Base-by-base conservation (phyloP, 1,140 invertebrate genomes). In the Musca domestica region DNA sequence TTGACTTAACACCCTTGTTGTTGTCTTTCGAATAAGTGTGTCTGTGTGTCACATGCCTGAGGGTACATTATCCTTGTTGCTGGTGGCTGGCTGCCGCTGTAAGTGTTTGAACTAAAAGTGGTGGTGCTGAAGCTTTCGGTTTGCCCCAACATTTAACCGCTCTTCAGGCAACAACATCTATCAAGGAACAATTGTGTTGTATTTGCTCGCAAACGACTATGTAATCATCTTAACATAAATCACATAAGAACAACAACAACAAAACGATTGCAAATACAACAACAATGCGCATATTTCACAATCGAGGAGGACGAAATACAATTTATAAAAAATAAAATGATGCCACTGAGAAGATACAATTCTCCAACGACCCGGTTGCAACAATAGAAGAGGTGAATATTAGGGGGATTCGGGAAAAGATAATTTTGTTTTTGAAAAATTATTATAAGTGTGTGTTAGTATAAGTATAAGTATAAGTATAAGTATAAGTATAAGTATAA, bases 201-300 rank as follows among this genome's bases (percentile, higher is more conserved):
- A 51, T 9, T 19, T 58, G 27, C 25, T 19, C 5, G 54, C n/a
- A 58, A 41, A 41, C 34, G 34, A 41, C 34, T 41, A 41, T 19
- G 23, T 65, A 65, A 65, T 65, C 64, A 65, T 49, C 64, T 65
- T 48, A 65, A 51, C 64, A 65, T 65, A 65, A 65, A 65, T 65
- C 64, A 65, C 34, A 41, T 12, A 41, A 30, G 23, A 58, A 58
- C 25, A 58, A 30, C 14, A 30, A 58, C 25, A 58, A 30, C 14
- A 58, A 30, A 58, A 58, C 23, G 30, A 58, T 41, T 41, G 34
- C 34, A 5, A 41, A 12, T 41, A 41, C 34, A 41, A 30, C 4
- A 30, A 58, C 25, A 58, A 30, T 6, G 27, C 3, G n/a, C 10
- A 41, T 41, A 10, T 20, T 51, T 20, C 1, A 20, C 17, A 51